These are phyloP conservation scores for Loriculus beryllinus DNA, from an alignment of 2,797 vertebrate species.

Conservation along the genomic window DNA sequence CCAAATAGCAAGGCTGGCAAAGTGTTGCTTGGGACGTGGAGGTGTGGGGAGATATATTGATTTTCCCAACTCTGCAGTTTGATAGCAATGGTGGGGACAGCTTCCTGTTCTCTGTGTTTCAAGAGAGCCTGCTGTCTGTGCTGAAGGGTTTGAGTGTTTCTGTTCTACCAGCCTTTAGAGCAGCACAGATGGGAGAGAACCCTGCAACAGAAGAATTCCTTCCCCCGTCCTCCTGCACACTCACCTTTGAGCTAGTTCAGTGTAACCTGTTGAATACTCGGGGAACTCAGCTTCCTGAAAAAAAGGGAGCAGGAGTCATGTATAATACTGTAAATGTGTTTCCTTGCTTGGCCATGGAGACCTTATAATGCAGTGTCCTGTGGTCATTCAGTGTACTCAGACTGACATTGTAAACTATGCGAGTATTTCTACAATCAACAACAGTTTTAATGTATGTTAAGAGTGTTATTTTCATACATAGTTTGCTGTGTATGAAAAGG, in stretches of 20 bases:
- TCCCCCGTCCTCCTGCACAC: neutral
- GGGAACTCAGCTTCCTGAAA: neutral
- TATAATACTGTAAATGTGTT: neutral
- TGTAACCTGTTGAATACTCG: neutral
- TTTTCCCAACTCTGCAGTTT: neutral
- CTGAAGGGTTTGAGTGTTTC: neutral
- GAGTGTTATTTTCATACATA: neutral
- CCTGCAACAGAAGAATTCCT: neutral
- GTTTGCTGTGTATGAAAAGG: neutral
- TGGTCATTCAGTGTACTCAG: neutral
- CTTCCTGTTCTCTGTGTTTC: neutral
- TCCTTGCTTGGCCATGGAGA: neutral
- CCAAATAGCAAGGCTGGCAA: neutral
- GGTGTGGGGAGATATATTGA: neutral
- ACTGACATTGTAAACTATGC: neutral
- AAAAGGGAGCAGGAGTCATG: neutral
- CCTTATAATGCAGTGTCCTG: neutral
- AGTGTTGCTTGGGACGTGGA: rapidly evolving
- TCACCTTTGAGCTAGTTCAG: neutral
- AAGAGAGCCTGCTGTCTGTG: neutral
- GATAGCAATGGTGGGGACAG: neutral
- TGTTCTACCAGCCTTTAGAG: neutral
- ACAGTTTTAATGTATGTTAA: neutral
- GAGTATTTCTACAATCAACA: neutral
- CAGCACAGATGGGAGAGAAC: neutral